Conservation (phyloP, 2,113 vertebrate species). For the Gallinago paraguaiae region DNA sequence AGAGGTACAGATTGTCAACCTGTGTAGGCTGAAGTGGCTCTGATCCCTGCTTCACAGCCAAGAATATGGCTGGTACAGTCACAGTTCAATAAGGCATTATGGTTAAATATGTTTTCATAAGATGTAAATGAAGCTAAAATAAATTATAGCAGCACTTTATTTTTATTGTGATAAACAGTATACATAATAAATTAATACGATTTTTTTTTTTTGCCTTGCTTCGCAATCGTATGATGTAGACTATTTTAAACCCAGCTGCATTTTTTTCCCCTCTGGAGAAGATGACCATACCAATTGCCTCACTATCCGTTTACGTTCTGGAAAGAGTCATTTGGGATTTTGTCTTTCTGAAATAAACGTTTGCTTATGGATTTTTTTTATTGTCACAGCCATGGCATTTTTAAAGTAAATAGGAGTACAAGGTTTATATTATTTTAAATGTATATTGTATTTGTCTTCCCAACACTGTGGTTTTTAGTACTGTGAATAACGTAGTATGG, state of each 20-base stretch:
- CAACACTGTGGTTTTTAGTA: conserved; percentile 80
- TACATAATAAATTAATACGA: background rate
- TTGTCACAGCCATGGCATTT: conserved; percentile 79
- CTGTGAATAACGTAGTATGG: conserved; percentile 82
- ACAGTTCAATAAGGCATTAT: background rate
- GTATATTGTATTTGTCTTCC: conserved; percentile 86
- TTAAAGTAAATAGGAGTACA: conserved; percentile 80
- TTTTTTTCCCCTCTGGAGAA: conserved; percentile 5
- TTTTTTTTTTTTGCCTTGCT: background rate
- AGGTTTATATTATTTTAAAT: conserved; percentile 83
- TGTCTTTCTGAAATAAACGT: conserved; percentile 69
- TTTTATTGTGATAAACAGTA: conserved; percentile 50
- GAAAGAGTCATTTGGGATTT: conserved; percentile 53
- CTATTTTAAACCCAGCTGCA: conserved; percentile 26
- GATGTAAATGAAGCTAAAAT: conserved; percentile 18
- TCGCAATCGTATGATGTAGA: background rate
- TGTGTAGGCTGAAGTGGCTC: background rate
- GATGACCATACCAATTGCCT: conserved; percentile 60
- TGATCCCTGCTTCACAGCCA: background rate
- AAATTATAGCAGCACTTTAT: conserved; percentile 16
- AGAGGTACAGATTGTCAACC: background rate
- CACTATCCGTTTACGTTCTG: conserved; percentile 66
- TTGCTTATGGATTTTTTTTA: conserved; percentile 67
- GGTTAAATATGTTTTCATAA: conserved; percentile 3
- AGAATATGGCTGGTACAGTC: background rate